Percentiles rank a stretch among this genome's conserved stretches.
Conservation (phyloP, 2,888 invertebrate species). For the Stramonita haemastoma region DNA sequence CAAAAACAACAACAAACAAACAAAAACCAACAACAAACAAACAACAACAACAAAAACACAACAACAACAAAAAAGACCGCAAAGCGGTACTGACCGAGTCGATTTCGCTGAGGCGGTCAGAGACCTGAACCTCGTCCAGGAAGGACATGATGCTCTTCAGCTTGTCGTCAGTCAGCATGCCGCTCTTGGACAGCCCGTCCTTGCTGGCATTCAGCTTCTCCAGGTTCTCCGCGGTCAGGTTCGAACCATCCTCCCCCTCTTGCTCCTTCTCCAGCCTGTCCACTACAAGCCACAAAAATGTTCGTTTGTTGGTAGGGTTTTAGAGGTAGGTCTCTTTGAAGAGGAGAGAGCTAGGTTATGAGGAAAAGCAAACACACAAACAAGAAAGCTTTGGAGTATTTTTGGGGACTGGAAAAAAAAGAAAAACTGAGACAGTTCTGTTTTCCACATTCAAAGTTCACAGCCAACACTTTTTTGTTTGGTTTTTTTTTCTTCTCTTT, state of each 20-base stretch:
- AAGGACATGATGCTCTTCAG: constrained; percentile 75
- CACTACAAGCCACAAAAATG: constrained; percentile 53
- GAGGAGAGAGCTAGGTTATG: too few relatives aligned
- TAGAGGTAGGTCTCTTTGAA: too few relatives aligned
- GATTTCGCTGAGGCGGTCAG: constrained; percentile 71
- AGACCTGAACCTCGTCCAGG: constrained; percentile 75
- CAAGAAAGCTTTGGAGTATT: too few relatives aligned
- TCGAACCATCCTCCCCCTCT: constrained; percentile 53
- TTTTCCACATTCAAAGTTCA: too few relatives aligned
- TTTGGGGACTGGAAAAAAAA: too few relatives aligned
- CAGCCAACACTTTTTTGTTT: too few relatives aligned
- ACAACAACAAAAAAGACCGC: background rate
- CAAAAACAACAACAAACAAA: background rate
- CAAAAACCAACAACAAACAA: background rate
- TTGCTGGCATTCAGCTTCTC: constrained; percentile 64
- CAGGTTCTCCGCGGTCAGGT: constrained; percentile 70
- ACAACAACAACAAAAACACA: background rate
- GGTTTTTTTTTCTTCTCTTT: too few relatives aligned
- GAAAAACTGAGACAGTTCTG: too few relatives aligned
- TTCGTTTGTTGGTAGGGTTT: too few relatives aligned
- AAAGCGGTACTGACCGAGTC: constrained; percentile 65
- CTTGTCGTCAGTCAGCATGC: constrained; percentile 73
- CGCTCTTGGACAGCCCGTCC: constrained; percentile 64
- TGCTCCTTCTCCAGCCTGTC: constrained; percentile 67
- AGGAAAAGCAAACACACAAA: too few relatives aligned